Conservation (phyloP, 1,140 invertebrate species). For the Cyphomyrmex costatus region DNA sequence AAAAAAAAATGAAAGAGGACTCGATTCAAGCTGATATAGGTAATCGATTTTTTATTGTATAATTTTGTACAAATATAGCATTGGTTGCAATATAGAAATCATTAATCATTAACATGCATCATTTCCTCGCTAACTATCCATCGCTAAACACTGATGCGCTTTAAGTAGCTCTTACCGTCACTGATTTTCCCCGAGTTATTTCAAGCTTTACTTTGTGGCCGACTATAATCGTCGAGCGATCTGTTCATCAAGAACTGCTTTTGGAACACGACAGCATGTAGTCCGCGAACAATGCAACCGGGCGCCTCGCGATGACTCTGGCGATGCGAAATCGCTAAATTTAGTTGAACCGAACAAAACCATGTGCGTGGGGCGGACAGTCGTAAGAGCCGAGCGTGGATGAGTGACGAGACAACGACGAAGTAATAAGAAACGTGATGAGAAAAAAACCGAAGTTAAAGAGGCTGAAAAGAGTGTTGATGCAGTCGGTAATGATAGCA, state of each 20-base stretch:
- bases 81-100: neutral
- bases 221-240: slow-evolving; percentile 1
- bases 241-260: neutral
- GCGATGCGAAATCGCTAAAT: slow-evolving; percentile 53
- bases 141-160: slow-evolving; percentile 11
- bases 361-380: neutral
- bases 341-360: slow-evolving; percentile 50
- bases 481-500: slow-evolving; percentile 30
- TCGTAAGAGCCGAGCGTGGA: slow-evolving; percentile 32
- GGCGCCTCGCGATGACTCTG: slow-evolving; percentile 4
- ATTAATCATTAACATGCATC: slow-evolving; percentile 29
- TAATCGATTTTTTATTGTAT: neutral
- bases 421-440: neutral
- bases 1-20: neutral
- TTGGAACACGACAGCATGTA: neutral
- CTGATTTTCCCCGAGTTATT: slow-evolving; percentile 30
- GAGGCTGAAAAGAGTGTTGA: neutral
- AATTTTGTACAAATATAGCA: slow-evolving; percentile 22
- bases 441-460: neutral
- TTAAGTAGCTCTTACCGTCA: slow-evolving; percentile 14
- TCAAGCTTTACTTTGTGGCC: neutral
- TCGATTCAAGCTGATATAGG: neutral
- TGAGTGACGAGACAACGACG: slow-evolving; percentile 31
- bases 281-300: slow-evolving; percentile 20
- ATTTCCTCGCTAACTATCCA: neutral